phyloP scores from a whole-genome alignment of 92 coral and sea anemone species.

The Porites cylindrica region DNA sequence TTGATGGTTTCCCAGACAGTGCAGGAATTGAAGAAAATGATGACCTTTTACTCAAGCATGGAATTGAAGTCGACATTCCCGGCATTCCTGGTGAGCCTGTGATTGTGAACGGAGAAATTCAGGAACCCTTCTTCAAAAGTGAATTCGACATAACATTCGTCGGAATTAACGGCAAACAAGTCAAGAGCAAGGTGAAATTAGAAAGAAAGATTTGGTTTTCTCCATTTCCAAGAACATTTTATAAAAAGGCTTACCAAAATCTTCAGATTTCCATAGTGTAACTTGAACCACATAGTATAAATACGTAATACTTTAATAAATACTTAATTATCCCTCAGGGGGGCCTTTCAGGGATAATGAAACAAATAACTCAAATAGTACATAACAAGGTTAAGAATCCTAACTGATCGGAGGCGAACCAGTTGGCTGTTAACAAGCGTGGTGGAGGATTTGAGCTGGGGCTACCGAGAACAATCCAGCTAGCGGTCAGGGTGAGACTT shows the following conservation, averaged over 20 bases:
- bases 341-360: not conserved
- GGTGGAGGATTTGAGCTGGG: not conserved
- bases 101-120: constrained; percentile 40
- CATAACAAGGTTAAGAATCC: no score
- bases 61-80: constrained; percentile 80
- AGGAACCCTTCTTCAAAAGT: constrained; percentile 52
- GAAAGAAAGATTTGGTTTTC: constrained; percentile 70
- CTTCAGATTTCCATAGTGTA: no score
- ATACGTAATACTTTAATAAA: no score
- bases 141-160: constrained; percentile 62
- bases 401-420: no score
- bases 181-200: constrained; percentile 44
- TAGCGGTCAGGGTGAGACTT: no score
- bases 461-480: no score
- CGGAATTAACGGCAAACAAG: constrained; percentile 70
- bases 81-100: constrained; percentile 51
- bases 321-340: not conserved
- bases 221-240: not conserved
- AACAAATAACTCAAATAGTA: no score
- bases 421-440: no score
- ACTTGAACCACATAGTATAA: no score
- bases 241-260: no score
- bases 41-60: constrained; percentile 72
- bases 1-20: constrained; percentile 62
- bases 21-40: constrained; percentile 32